Percentiles rank a stretch among this genome's conserved stretches.
Evolutionary conservation across 2,888 invertebrate species (phyloP).

Genomic region (Xestoiulus laeticollis): DNA sequence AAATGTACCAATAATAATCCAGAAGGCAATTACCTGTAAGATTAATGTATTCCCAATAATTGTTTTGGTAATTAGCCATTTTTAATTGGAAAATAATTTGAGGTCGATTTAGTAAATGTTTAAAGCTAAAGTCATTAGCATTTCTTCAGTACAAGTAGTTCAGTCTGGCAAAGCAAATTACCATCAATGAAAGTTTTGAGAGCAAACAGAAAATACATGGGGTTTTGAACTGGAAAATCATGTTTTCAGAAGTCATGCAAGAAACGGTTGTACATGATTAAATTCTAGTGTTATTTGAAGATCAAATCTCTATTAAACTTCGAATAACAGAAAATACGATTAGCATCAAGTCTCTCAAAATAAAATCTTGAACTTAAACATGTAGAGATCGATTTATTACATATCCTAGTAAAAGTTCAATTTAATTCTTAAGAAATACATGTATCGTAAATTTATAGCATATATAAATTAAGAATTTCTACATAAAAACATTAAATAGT

Average conservation of each 20-base stretch:
- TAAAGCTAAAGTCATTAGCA: constrained; percentile 4
- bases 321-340: no score
- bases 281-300: no score
- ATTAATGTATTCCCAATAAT: not conserved
- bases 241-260: not conserved
- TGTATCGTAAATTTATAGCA: no score
- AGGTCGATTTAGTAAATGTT: not conserved
- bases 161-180: not conserved
- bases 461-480: no score
- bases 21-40: not conserved
- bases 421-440: no score
- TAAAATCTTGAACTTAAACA: no score
- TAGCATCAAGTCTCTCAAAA: no score
- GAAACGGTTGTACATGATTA: no score
- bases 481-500: no score
- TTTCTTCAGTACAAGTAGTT: not conserved
- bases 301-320: no score
- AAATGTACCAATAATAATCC: not conserved
- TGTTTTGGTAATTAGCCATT: not conserved
- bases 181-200: not conserved
- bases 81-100: not conserved
- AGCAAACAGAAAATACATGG: not conserved
- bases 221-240: not conserved
- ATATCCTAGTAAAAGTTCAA: no score
- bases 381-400: no score